A percentile compares a stretch with the other conserved stretches of the same genome.
Conservation (phyloP, 2,113 vertebrate genomes). For the Lophius piscatorius region DNA sequence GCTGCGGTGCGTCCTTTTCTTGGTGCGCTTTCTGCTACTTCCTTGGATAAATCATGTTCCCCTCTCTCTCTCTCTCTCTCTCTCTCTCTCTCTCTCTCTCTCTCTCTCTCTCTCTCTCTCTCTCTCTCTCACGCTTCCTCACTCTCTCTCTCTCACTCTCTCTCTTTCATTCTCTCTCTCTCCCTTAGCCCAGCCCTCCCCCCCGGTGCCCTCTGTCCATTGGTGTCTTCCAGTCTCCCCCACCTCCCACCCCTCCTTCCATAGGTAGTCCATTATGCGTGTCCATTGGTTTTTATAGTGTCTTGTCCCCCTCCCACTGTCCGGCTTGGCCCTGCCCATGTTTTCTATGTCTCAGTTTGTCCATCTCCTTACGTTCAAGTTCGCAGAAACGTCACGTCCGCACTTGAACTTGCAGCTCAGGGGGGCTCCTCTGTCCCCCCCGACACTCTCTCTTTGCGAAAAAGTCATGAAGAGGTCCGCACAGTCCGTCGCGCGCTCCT, state of each 20-base stretch:
- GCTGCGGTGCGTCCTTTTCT: neutral
- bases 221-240: constrained; percentile 80
- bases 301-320: constrained; percentile 81
- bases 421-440: constrained; percentile 90
- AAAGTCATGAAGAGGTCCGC: constrained; percentile 94
- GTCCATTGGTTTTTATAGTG: constrained; percentile 92
- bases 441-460: constrained; percentile 55
- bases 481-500: constrained; percentile 88
- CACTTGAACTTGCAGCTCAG: constrained; percentile 99
- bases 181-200: constrained; percentile 62
- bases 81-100: constrained; percentile 29
- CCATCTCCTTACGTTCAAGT: constrained; percentile 99
- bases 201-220: constrained; percentile 80
- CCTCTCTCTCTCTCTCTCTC: constrained; percentile 14
- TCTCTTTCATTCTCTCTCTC: constrained; percentile 25
- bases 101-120: constrained; percentile 29
- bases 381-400: constrained; percentile 99
- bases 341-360: constrained; percentile 93
- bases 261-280: constrained; percentile 93
- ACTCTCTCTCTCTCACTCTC: constrained; percentile 7
- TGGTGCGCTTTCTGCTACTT: constrained; percentile 24
- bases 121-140: constrained; percentile 10
- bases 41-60: constrained; percentile 15
- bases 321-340: constrained; percentile 91
- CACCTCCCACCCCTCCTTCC: constrained; percentile 61